A percentile compares a stretch with the other conserved stretches of the same genome.
These are phyloP conservation scores for Macrocentrus cingulum DNA, from an alignment of 1,140 invertebrate genomes.

Conservation along the genomic window DNA sequence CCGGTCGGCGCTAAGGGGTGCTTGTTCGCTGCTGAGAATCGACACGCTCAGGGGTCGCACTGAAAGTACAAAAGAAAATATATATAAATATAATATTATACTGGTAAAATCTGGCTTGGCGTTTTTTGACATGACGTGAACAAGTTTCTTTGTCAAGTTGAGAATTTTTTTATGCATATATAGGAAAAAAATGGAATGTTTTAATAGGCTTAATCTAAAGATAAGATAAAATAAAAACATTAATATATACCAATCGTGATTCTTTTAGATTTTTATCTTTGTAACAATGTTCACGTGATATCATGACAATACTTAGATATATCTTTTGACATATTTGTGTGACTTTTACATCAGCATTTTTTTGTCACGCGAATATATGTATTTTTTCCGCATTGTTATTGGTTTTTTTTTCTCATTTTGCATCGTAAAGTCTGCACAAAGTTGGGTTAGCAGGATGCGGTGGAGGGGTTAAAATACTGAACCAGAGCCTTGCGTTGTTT, in stretches of 20 bases:
- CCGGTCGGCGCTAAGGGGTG: conserved; percentile 76
- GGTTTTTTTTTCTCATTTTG: no score
- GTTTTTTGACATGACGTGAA: background rate
- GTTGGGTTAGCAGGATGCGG: no score
- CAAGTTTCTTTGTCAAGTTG: background rate
- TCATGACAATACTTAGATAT: no score
- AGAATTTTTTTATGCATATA: background rate
- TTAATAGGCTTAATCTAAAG: background rate
- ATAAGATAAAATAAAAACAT: background rate
- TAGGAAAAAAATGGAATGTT: background rate
- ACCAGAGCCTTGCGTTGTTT: no score
- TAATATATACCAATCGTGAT: background rate
- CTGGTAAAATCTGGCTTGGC: background rate
- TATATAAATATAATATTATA: background rate
- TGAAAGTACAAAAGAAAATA: conserved; percentile 49
- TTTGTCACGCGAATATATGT: no score
- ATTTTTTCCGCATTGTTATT: no score
- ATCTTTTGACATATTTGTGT: no score
- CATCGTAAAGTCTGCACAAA: no score
- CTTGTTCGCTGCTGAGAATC: conserved; percentile 74
- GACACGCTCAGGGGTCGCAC: conserved; percentile 76
- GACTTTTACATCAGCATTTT: no score
- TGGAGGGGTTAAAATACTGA: no score
- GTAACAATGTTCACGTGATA: background rate
- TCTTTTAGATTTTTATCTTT: background rate